Conservation (phyloP, 2,888 invertebrate genomes). For the Drosophila rubida region DNA sequence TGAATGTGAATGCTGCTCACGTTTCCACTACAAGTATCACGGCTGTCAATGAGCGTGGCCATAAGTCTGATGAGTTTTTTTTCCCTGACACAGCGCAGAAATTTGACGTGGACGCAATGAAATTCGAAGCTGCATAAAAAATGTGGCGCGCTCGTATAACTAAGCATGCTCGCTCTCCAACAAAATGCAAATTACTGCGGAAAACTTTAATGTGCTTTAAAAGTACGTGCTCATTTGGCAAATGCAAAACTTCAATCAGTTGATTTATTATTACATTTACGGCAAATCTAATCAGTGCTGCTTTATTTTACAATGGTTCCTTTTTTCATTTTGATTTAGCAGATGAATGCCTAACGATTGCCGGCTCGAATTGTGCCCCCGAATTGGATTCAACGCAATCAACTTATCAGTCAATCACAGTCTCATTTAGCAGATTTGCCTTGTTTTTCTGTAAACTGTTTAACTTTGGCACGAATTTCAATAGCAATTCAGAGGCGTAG, state of each 20-base stretch:
- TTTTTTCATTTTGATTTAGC: neutral
- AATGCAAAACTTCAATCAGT: neutral
- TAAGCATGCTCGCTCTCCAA: neutral
- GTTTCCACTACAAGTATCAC: conserved; percentile 34
- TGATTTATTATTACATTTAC: neutral
- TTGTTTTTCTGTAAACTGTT: conserved; percentile 35
- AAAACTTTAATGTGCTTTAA: conserved; percentile 22
- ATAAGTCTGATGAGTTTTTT: conserved; percentile 60
- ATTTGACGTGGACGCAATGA: conserved; percentile 13
- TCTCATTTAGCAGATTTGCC: conserved; percentile 40
- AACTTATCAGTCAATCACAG: conserved; percentile 25
- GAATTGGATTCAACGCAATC: conserved; percentile 29
- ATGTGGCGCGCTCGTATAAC: conserved; percentile 8
- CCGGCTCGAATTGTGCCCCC: neutral
- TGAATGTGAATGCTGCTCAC: conserved; percentile 45
- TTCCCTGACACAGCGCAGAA: conserved; percentile 36
- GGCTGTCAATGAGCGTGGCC: conserved; percentile 44
- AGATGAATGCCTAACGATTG: conserved; percentile 1
- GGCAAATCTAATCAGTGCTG: neutral
- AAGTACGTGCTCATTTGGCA: neutral
- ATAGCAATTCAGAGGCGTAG: conserved; percentile 26
- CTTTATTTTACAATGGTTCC: neutral
- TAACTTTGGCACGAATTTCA: conserved; percentile 29
- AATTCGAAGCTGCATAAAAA: conserved; percentile 36
- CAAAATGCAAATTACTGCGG: conserved; percentile 18